These are phyloP conservation scores for Syrmaticus mikado DNA, from an alignment of 2,113 vertebrate genomes.

Conservation along the genomic window DNA sequence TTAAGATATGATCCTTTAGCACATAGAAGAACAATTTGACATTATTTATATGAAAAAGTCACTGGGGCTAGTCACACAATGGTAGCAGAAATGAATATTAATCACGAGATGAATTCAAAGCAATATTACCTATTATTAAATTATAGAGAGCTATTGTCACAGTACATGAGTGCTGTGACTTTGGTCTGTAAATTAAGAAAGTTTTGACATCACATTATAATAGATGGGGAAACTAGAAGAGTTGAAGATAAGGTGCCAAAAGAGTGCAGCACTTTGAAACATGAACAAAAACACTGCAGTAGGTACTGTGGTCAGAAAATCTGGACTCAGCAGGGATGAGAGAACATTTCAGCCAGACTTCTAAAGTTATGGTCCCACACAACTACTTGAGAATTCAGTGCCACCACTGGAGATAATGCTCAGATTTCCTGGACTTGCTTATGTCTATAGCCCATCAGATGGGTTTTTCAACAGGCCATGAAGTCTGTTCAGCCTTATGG, in stretches of 20 bases:
- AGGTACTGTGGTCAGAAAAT: background rate
- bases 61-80: background rate
- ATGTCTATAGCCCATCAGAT: background rate
- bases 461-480: rapidly evolving
- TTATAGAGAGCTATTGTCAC: background rate
- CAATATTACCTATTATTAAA: background rate
- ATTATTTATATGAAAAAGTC: background rate
- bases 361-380: background rate
- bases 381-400: background rate
- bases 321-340: background rate
- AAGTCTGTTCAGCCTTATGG: rapidly evolving
- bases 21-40: background rate
- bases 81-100: background rate
- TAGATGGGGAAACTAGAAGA: background rate
- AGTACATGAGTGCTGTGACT: background rate
- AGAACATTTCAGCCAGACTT: background rate
- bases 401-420: rapidly evolving
- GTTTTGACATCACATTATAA: background rate
- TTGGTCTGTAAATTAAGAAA: background rate
- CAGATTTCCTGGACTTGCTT: background rate
- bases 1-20: background rate
- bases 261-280: background rate
- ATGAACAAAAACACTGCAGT: background rate
- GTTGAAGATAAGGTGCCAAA: background rate
- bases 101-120: background rate